Evolutionary conservation across 2,888 invertebrate species (phyloP).

Genomic region (Pegoplata infirma): DNA sequence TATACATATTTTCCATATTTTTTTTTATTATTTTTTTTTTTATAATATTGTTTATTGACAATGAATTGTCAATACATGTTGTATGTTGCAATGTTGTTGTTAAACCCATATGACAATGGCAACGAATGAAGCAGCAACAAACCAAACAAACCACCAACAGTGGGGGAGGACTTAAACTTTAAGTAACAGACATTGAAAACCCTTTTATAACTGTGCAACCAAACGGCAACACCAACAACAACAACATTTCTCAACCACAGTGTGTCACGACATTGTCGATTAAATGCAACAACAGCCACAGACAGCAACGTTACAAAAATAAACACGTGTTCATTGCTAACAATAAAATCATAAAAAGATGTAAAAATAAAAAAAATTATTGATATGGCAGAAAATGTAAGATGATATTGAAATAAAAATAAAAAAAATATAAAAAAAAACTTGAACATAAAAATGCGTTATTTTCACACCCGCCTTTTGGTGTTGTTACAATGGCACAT

Average conservation of each 20-base stretch:
- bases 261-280: constrained; percentile 62
- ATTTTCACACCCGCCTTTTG: constrained; percentile 28
- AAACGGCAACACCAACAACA: constrained; percentile 17
- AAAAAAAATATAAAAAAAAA: too few relatives aligned
- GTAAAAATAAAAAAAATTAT: neutral
- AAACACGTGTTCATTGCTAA: constrained; percentile 62
- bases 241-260: constrained; percentile 56
- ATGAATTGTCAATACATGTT: constrained; percentile 59
- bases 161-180: constrained; percentile 38
- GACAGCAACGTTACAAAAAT: constrained; percentile 37
- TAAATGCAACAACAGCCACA: constrained; percentile 47
- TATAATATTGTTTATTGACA: constrained; percentile 53
- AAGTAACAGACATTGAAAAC: constrained; percentile 3
- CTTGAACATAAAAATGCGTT: constrained; percentile 49
- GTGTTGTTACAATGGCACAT: neutral
- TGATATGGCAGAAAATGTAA: neutral
- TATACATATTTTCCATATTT: constrained; percentile 32
- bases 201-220: constrained; percentile 32
- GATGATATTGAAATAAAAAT: constrained; percentile 23
- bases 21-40: constrained; percentile 7
- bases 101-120: constrained; percentile 42
- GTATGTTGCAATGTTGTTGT: constrained; percentile 28
- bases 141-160: constrained; percentile 39
- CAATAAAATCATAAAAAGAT: constrained; percentile 53
- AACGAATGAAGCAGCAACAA: constrained; percentile 15